Evolutionary conservation across 2,113 vertebrate genomes (phyloP).

Genomic region (Percina caprodes): DNA sequence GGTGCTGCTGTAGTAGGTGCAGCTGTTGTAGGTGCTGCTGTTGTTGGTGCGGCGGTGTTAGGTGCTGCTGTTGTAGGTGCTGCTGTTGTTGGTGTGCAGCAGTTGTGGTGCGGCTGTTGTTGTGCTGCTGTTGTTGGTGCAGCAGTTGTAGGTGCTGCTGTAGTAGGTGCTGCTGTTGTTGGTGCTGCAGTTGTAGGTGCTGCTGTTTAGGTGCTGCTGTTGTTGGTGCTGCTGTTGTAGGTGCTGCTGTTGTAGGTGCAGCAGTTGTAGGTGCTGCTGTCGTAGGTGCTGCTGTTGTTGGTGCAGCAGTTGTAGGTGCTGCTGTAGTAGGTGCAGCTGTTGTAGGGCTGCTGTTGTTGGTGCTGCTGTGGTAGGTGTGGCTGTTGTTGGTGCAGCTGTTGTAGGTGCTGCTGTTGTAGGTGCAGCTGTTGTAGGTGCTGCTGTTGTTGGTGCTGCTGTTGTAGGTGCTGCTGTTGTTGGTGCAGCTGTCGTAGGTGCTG

Average conservation of each 20-base stretch:
- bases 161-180: too few species aligned
- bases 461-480: not conserved
- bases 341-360: not conserved
- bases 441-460: not conserved
- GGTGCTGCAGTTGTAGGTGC: too few species aligned
- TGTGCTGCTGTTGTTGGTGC: not conserved
- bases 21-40: not conserved
- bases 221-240: too few species aligned
- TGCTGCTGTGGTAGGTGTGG: too few species aligned
- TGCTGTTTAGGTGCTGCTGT: too few species aligned
- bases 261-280: not conserved
- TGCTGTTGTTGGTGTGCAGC: too few species aligned
- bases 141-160: not conserved
- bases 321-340: not conserved
- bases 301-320: not conserved
- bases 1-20: not conserved
- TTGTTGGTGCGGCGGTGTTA: not conserved
- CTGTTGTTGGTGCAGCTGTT: not conserved
- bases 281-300: not conserved
- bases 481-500: not conserved
- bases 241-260: too few species aligned
- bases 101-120: too few species aligned
- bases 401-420: not conserved
- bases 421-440: not conserved
- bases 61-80: not conserved